Percentiles rank a stretch among this genome's conserved stretches.
Conservation (phyloP, 2,113 vertebrate genomes). For the Nettapus auritus region DNA sequence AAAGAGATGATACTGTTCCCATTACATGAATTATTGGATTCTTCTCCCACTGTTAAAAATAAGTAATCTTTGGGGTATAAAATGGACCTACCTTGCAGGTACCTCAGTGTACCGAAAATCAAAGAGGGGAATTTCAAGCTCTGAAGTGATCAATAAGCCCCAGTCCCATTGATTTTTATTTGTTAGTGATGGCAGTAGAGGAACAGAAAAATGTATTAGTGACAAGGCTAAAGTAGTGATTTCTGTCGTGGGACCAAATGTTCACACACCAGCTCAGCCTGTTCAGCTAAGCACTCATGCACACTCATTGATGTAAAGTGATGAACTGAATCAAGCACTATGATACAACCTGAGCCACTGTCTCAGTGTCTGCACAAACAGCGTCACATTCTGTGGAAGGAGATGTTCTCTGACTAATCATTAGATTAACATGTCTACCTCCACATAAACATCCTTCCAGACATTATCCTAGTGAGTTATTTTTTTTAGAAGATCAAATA, state of each 20-base stretch:
- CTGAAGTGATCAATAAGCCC: not conserved
- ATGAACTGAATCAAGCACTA: not conserved
- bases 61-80: not conserved
- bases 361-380: not conserved
- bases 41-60: not conserved
- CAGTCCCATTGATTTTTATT: not conserved
- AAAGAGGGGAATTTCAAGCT: not conserved
- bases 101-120: not conserved
- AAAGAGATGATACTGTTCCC: not conserved
- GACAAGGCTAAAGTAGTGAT: not conserved
- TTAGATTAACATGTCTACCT: not conserved
- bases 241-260: not conserved
- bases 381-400: not conserved
- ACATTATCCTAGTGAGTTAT: not conserved
- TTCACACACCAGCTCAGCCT: not conserved
- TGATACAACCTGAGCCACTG: not conserved
- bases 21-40: not conserved
- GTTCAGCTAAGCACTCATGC: not conserved
- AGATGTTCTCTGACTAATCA: not conserved
- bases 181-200: not conserved
- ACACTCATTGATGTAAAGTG: not conserved
- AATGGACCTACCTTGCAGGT: not conserved
- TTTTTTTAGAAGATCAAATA: not conserved
- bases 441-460: not conserved
- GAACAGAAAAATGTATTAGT: not conserved